A percentile compares a stretch with the other conserved stretches of the same genome.
These are phyloP conservation scores for Bombus superbus DNA, from an alignment of 1,140 invertebrate species.

Conservation along the genomic window DNA sequence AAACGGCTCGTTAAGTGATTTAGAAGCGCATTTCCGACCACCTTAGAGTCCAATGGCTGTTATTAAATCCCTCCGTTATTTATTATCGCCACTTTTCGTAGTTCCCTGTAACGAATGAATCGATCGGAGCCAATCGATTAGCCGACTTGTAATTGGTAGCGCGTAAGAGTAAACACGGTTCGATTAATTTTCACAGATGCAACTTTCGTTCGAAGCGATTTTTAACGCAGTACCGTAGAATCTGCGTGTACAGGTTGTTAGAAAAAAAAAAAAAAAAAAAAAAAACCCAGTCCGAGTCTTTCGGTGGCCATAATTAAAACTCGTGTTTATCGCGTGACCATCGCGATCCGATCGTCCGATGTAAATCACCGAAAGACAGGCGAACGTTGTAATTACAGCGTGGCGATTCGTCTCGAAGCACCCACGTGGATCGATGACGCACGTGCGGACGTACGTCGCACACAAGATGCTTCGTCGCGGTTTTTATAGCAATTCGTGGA, in stretches of 20 bases:
- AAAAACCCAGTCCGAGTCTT: too few species aligned
- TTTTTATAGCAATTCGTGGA: conserved; percentile 35
- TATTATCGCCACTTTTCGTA: not conserved
- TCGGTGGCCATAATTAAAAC: not conserved
- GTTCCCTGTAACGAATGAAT: not conserved
- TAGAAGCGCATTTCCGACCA: conserved; percentile 41
- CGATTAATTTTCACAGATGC: too few species aligned
- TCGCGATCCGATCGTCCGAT: not conserved
- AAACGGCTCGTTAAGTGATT: conserved; percentile 64
- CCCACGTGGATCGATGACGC: not conserved
- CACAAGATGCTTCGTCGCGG: conserved; percentile 1
- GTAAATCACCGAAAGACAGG: not conserved
- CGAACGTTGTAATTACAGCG: too few species aligned
- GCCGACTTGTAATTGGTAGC: not conserved
- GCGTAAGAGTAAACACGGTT: not conserved
- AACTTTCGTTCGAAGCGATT: not conserved
- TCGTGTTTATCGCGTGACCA: not conserved
- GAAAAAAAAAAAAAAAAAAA: too few species aligned
- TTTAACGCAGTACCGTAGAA: not conserved
- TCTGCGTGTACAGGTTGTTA: too few species aligned
- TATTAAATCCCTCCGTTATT: not conserved
- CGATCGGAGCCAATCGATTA: not conserved
- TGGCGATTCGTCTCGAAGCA: not conserved
- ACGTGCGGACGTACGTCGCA: too few species aligned
- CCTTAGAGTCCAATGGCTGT: not conserved